Evolutionary conservation across 2,797 vertebrate genomes (phyloP).

Genomic region (Phaenicophaeus curvirostris): DNA sequence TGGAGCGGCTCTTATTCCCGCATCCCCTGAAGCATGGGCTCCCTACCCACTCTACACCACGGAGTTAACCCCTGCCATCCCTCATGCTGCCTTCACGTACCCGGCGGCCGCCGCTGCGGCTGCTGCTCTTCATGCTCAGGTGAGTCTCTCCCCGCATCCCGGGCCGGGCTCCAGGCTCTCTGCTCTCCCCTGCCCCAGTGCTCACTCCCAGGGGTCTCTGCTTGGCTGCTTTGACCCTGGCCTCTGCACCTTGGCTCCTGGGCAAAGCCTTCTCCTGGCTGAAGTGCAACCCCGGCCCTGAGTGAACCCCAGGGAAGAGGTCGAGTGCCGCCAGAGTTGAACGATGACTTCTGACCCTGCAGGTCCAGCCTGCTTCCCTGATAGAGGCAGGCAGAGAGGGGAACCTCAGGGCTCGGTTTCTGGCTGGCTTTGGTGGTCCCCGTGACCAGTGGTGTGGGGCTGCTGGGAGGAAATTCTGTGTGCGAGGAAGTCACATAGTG

Average conservation of each 20-base stretch:
- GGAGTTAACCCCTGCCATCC: conserved; percentile 94
- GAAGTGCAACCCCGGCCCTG: background rate
- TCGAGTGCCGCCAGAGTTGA: background rate
- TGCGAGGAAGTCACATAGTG: background rate
- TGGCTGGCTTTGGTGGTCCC: background rate
- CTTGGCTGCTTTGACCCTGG: background rate
- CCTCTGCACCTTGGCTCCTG: background rate
- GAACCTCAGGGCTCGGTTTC: background rate
- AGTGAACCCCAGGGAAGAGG: fast-evolving
- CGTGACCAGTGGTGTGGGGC: fast-evolving
- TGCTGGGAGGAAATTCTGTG: background rate
- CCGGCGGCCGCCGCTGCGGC: conserved; percentile 91
- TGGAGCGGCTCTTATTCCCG: conserved; percentile 94
- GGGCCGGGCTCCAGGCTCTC: background rate
- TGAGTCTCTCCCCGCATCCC: conserved; percentile 42
- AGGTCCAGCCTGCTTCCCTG: background rate
- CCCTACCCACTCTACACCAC: conserved; percentile 97
- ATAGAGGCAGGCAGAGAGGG: background rate
- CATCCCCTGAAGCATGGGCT: conserved; percentile 95
- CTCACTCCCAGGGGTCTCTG: fast-evolving
- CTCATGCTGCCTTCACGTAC: conserved; percentile 94
- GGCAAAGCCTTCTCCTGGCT: background rate
- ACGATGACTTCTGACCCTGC: background rate
- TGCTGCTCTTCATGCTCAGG: conserved; percentile 95
- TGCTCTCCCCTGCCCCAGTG: background rate